Base-by-base conservation (phyloP, 53 echinoderm and acorn worm species). In the Stichopus horrens region DNA sequence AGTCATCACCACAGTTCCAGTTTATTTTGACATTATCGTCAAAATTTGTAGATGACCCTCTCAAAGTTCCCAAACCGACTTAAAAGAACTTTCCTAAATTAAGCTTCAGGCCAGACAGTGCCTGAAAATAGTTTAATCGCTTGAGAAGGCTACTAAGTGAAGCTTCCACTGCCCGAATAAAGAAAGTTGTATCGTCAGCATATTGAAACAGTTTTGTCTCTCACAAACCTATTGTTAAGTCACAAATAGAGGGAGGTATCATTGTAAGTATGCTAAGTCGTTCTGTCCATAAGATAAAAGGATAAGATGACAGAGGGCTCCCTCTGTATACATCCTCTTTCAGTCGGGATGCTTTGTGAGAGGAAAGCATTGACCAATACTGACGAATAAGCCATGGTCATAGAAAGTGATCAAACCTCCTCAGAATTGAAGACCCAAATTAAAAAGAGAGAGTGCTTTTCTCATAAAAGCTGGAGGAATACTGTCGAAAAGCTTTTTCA, bases 221-320 rank as follows among this genome's bases (percentile, higher is more conserved):
- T 71, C 16, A n/a, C 71, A 6, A 4, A 18, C 71, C 18, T 68
- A 63, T 63, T 63, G 5, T 18, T 5, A 71, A n/a, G 71, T n/a
- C 71, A 55, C 55, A 6, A 54, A 79, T 79, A 5, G 54, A 55
- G 14, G 54, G 54, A 55, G 14, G 54, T 79, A 53, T 79, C 56
- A 54, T 6, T 55, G n/a, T 23, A 5, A 76, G 11, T 22, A 11
- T 22, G 10, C 52, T 56, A 11, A 79, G 52, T 5, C 53, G 16
- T 54, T 79, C 79, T 13, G 79, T 20, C 13, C 55, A 79, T 7
- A 79, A 55, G 7, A 79, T 54, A 79, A 79, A 79, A 5, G 54
- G 16, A 79, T 79, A 79, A 5, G 79, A 55, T 53, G 79, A 54
- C 11, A 79, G 0, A 54, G 8, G 79, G 79, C 16, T 79, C 55